Conservation (phyloP, 1,140 invertebrate genomes). For the Drosophila suzukii region DNA sequence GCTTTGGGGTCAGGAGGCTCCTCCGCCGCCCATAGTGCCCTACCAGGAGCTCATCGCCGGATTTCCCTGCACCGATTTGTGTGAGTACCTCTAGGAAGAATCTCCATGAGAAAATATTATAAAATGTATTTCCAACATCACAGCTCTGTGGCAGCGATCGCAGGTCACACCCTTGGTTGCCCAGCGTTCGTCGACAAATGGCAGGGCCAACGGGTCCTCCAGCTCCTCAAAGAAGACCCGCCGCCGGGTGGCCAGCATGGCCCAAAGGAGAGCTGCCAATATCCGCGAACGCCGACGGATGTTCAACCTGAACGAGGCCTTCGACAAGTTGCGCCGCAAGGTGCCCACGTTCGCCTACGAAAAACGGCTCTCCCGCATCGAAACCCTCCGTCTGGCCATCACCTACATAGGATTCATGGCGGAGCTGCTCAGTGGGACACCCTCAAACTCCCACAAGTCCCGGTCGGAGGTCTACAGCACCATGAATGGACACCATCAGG, state of each 20-base stretch:
- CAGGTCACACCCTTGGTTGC: conserved; percentile 75
- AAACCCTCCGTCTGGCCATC: conserved; percentile 97
- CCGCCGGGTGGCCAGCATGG: conserved; percentile 94
- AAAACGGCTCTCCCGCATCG: conserved; percentile 98
- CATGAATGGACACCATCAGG: conserved; percentile 78
- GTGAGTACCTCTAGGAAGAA: conserved; percentile 67
- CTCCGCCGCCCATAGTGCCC: conserved; percentile 82
- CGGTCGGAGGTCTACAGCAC: conserved; percentile 81
- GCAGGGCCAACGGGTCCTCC: conserved; percentile 56
- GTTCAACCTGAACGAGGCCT: conserved; percentile 99
- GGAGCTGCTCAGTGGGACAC: conserved; percentile 91
- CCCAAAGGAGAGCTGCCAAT: conserved; percentile 96
- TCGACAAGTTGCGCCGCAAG: conserved; percentile 95
- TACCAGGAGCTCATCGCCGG: conserved; percentile 86
- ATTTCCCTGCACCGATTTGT: conserved; percentile 86
- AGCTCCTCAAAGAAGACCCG: conserved; percentile 90
- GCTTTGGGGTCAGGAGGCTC: conserved; percentile 74
- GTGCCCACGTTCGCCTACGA: conserved; percentile 99
- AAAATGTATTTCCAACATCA: neutral
- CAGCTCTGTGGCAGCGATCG: conserved; percentile 85
- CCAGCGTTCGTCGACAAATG: conserved; percentile 59
- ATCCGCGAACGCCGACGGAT: conserved; percentile 97
- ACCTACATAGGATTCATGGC: conserved; percentile 99
- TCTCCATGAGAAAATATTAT: too few species aligned
- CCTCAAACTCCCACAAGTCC: conserved; percentile 84